These are phyloP conservation scores for Augiades crinisus DNA, from an alignment of 2,888 invertebrate genomes.

Conservation along the genomic window DNA sequence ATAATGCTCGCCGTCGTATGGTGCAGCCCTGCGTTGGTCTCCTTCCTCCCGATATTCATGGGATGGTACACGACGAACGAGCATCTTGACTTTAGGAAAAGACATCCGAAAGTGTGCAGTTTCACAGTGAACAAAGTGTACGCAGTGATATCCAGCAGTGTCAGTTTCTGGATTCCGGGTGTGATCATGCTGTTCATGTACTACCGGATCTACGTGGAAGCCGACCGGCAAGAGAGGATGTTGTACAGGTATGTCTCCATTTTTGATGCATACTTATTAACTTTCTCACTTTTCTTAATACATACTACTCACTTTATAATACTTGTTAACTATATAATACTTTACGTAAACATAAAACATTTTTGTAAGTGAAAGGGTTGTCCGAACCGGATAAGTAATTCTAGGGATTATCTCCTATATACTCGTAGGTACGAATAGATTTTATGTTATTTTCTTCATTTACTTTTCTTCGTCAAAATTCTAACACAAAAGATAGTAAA, in stretches of 20 bases:
- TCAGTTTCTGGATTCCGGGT: constrained; percentile 97
- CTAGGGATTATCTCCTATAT: no score
- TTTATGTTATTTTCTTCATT: no score
- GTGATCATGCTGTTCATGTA: constrained; percentile 97
- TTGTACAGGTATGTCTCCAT: constrained; percentile 87
- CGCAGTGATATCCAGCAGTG: constrained; percentile 93
- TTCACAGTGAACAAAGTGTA: constrained; percentile 94
- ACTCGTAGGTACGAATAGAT: no score
- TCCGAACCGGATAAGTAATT: no score
- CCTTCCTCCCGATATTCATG: constrained; percentile 90
- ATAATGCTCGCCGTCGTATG: constrained; percentile 94
- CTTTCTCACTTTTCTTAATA: neutral
- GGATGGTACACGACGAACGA: constrained; percentile 93
- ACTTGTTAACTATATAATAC: no score
- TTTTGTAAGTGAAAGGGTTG: no score
- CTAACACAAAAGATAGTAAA: no score
- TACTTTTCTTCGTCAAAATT: no score
- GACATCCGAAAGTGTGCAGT: constrained; percentile 87
- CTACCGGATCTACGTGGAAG: constrained; percentile 92
- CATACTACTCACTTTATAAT: no score
- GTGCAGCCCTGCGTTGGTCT: constrained; percentile 95
- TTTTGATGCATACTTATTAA: no score
- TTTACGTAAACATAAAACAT: no score
- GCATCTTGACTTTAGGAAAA: constrained; percentile 85
- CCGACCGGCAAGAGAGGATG: constrained; percentile 92